Evolutionary conservation across 1,140 invertebrate genomes (phyloP).

Genomic region (Drosophila subobscura): DNA sequence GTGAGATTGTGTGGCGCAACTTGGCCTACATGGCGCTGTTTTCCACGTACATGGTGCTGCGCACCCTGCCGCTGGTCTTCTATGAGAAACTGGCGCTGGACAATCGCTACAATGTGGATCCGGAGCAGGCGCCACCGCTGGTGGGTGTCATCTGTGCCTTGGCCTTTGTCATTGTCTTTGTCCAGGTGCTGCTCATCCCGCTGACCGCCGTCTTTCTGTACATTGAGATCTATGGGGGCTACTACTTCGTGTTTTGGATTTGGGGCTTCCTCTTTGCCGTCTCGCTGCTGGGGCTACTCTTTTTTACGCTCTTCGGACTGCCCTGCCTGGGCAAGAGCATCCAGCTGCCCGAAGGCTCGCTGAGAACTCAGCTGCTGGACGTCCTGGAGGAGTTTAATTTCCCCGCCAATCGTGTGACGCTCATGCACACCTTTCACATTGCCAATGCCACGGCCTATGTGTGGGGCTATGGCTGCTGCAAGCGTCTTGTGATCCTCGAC

Average conservation of each 20-base stretch:
- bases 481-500: conserved; percentile 45
- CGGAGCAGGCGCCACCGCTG: conserved; percentile 15
- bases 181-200: conserved; percentile 49
- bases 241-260: conserved; percentile 17
- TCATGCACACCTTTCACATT: conserved; percentile 23
- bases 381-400: conserved; percentile 19
- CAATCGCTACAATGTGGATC: conserved; percentile 14
- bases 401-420: conserved; percentile 1
- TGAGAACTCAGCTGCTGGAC: not conserved
- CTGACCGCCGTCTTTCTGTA: conserved; percentile 37
- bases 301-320: conserved; percentile 14
- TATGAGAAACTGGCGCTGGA: conserved; percentile 46
- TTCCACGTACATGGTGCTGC: conserved; percentile 37
- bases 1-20: conserved; percentile 40
- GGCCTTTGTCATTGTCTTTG: conserved; percentile 36
- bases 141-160: conserved; percentile 47
- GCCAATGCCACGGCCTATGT: conserved; percentile 23
- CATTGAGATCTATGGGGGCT: conserved; percentile 4
- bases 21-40: conserved; percentile 40
- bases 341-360: not conserved
- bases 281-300: not conserved
- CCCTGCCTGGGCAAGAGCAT: conserved; percentile 34
- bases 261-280: conserved; percentile 25
- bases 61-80: conserved; percentile 37
- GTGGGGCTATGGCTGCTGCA: conserved; percentile 22